phyloP scores from a whole-genome alignment of 2,113 vertebrate genomes.

The Triplophysa rosa region DNA sequence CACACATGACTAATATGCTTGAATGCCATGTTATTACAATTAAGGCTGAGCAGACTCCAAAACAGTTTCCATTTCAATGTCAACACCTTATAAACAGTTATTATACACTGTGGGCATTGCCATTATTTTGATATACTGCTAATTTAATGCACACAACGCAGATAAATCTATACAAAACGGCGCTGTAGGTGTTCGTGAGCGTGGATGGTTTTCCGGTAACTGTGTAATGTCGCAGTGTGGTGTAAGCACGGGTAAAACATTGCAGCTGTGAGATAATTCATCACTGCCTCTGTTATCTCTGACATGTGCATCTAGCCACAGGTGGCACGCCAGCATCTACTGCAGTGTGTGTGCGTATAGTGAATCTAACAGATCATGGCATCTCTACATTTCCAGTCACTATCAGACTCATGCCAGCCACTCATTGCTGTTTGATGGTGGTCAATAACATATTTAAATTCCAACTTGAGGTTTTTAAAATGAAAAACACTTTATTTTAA shows the following conservation, averaged over 20 bases:
- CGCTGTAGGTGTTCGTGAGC: background rate
- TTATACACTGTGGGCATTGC: background rate
- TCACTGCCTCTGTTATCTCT: background rate
- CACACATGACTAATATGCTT: background rate
- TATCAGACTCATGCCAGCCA: background rate
- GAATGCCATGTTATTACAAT: background rate
- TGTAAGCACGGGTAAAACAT: slow-evolving; percentile 28
- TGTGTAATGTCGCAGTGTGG: slow-evolving; percentile 8
- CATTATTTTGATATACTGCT: background rate
- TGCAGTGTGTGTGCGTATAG: background rate
- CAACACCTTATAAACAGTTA: background rate
- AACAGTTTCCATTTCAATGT: background rate
- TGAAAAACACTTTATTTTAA: slow-evolving; percentile 33
- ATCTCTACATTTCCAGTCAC: background rate
- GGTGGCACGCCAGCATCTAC: slow-evolving; percentile 8
- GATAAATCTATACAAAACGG: background rate
- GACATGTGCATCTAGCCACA: background rate
- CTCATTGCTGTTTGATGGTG: background rate
- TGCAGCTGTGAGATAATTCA: slow-evolving; percentile 20
- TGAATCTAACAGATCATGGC: slow-evolving; percentile 6
- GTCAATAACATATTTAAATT: background rate
- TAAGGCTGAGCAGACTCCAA: background rate
- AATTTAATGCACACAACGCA: background rate
- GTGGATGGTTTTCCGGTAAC: slow-evolving; percentile 12
- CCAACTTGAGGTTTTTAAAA: background rate